These are phyloP conservation scores for Apostichopus leukothele DNA, from an alignment of 53 echinoderm and acorn worm species.

Conservation along the genomic window DNA sequence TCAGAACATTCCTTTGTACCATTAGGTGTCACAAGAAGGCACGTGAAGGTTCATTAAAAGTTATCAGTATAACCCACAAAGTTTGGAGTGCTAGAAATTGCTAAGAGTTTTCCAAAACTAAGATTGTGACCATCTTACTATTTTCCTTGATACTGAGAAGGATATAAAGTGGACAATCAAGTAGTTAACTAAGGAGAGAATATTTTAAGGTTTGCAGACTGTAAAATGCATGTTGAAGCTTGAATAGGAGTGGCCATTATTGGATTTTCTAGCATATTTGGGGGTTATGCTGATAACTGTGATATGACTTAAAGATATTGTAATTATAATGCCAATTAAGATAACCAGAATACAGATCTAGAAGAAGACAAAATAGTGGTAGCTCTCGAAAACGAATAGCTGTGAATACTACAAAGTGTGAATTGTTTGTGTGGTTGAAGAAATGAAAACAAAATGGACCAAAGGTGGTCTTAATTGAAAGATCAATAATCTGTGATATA, in stretches of 20 bases:
- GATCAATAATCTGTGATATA: neutral
- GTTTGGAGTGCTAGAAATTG: too few species aligned
- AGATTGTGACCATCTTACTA: too few species aligned
- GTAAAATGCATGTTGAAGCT: too few species aligned
- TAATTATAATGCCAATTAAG: neutral
- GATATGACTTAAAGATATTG: too few species aligned
- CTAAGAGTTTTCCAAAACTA: too few species aligned
- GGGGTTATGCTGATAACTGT: too few species aligned
- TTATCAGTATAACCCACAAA: neutral
- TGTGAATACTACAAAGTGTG: neutral
- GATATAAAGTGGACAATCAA: too few species aligned
- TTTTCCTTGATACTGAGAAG: too few species aligned
- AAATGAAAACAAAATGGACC: neutral
- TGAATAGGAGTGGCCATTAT: too few species aligned
- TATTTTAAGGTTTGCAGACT: too few species aligned
- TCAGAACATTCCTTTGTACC: neutral
- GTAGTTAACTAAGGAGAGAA: too few species aligned
- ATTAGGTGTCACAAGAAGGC: neutral
- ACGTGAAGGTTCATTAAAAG: neutral
- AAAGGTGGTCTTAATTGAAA: neutral
- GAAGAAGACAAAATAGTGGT: neutral
- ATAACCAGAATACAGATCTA: neutral
- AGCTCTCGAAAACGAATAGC: neutral
- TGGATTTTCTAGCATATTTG: too few species aligned
- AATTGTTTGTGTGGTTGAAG: conserved; percentile 1